phyloP scores from a whole-genome alignment of 2,113 vertebrate genomes.

The Eclectus roratus region DNA sequence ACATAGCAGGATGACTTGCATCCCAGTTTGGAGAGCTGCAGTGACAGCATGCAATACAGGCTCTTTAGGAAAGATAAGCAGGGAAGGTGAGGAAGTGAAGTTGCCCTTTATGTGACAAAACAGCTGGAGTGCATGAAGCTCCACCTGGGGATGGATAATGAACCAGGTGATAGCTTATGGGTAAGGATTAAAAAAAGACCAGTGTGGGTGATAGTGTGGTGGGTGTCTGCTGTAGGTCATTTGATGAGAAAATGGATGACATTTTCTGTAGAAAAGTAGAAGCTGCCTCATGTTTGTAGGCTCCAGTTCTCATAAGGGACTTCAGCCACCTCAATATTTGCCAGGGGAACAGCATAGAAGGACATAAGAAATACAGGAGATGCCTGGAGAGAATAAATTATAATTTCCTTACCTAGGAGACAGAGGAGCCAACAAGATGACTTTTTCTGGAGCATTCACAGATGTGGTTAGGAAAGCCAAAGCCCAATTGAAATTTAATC shows the following conservation, averaged over 20 bases:
- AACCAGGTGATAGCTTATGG: not conserved
- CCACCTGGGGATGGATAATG: not conserved
- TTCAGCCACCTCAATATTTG: not conserved
- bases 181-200: not conserved
- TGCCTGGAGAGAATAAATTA: not conserved
- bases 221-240: not conserved
- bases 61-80: not conserved
- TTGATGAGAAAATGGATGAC: not conserved
- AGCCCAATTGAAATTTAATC: not conserved
- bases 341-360: not conserved
- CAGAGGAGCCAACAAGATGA: not conserved
- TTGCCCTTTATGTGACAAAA: not conserved
- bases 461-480: no score
- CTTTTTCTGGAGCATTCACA: not conserved
- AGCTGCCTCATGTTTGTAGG: not conserved
- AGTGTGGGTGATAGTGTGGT: not conserved
- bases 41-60: not conserved
- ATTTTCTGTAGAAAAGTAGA: not conserved
- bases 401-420: not conserved
- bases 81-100: no score
- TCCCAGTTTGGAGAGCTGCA: not conserved
- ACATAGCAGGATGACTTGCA: not conserved
- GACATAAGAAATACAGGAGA: not conserved
- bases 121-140: not conserved
- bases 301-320: not conserved